Conservation (phyloP, 1,140 invertebrate genomes). For the Dendroctonus ponderosae region DNA sequence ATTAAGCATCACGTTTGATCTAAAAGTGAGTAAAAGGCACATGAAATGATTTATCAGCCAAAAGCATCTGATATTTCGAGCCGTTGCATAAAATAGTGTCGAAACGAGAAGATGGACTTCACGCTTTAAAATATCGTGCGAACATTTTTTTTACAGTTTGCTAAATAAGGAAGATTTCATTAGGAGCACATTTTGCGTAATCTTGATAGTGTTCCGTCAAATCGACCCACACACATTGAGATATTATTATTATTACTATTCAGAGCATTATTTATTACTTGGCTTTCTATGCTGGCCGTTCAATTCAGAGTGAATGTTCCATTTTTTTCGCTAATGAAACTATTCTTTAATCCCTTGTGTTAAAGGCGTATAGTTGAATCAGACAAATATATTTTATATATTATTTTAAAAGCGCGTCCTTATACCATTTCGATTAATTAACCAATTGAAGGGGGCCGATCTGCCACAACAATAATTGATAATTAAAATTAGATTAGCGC, state of each 20-base stretch:
- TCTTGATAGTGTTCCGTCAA: neutral
- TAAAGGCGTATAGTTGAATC: too few relatives aligned
- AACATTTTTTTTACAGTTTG: neutral
- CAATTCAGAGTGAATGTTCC: neutral
- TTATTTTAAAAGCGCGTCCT: too few relatives aligned
- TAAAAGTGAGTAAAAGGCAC: neutral
- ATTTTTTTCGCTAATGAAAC: neutral
- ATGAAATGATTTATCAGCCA: neutral
- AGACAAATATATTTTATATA: too few relatives aligned
- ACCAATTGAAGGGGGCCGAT: too few relatives aligned
- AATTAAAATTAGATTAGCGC: too few relatives aligned
- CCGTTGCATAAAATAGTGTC: constrained; percentile 4
- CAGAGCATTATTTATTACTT: neutral
- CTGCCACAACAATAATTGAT: too few relatives aligned
- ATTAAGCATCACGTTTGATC: neutral
- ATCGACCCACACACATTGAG: neutral
- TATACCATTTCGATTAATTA: too few relatives aligned
- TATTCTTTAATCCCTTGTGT: neutral
- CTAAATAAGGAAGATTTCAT: neutral
- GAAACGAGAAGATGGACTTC: constrained; percentile 9
- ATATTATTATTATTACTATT: too few relatives aligned
- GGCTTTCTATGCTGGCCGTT: neutral
- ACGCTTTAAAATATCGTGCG: constrained; percentile 10
- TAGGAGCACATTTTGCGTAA: neutral
- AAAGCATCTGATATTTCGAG: constrained; percentile 1